Evolutionary conservation across 2,888 invertebrate species (phyloP), one percentile per base, ranked within the genome.

Genomic region (Kryphioiulus occultus): DNA sequence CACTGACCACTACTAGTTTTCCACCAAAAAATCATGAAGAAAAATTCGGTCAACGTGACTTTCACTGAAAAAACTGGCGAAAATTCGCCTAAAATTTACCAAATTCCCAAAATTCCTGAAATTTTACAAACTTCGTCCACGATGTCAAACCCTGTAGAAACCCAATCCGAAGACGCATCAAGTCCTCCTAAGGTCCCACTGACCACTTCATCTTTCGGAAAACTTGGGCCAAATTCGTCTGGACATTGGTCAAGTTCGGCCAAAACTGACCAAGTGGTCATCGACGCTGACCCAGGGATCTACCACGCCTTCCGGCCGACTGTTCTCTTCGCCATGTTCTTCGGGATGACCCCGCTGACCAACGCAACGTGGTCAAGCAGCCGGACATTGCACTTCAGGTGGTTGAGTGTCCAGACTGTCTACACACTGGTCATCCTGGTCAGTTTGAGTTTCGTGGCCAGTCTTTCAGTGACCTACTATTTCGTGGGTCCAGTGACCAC

Each of bases 231-330:
- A 39, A 39, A 39, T 39, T 39, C 39, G 39, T 39, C 39, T n/a
- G n/a, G n/a, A n/a, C n/a, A n/a, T 42, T 42, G 7, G 5, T 42
- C 42, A 42, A 10, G 42, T 10, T 10, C 15, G 12, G 47, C 17
- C 47, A 47, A 47, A 47, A 10, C 47, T 42, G n/a, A 42, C 42
- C 3, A 35, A 35, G 35, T 35, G 35, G 3, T 7, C 35, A 35
- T 35, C 5, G 53, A 17, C 53, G 7, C 59, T 1, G 87, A 87
- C 82, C 87, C 83, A 1, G 87, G 87, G 0, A 87, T 87, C 39
- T 87, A 87, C 44, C 26, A 83, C n/a, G 78, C 87, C 12, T 83
- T 87, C 53, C 87, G 87, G 2, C 87, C 87, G 12, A 87, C 83
- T 0, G 26, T 87, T 4, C 83, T 87, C 15, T 82, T 87, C 42